Conservation (phyloP, 2,113 vertebrate genomes). For the Carollia perspicillata region DNA sequence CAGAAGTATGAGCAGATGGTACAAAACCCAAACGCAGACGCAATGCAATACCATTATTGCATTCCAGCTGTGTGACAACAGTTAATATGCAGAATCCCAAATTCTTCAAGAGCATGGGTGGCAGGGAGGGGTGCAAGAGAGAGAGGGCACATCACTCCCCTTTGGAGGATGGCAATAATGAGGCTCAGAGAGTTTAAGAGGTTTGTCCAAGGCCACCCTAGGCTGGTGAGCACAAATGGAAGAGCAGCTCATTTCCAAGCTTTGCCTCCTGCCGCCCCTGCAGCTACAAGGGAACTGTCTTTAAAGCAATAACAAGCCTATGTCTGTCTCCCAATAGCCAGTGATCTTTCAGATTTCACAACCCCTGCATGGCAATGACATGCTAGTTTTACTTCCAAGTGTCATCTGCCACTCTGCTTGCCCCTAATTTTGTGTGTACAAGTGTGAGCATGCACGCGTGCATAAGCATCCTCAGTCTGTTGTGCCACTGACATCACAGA, state of each 20-base stretch:
- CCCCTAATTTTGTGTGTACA: neutral
- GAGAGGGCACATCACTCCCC: neutral
- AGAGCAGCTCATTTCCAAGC: neutral
- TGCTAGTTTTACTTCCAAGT: conserved; percentile 11
- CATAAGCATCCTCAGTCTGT: neutral
- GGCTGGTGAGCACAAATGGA: neutral
- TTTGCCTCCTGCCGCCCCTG: neutral
- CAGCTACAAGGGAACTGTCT: neutral
- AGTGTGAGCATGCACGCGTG: fast-evolving
- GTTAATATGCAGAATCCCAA: neutral
- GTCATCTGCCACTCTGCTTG: neutral
- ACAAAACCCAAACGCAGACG: neutral
- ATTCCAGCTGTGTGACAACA: neutral
- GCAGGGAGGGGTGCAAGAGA: fast-evolving
- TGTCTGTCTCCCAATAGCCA: neutral
- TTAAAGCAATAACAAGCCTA: neutral
- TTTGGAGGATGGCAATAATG: neutral
- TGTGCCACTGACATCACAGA: conserved; percentile 23
- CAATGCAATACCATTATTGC: neutral
- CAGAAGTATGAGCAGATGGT: neutral
- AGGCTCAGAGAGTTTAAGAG: neutral
- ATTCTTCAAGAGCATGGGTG: neutral
- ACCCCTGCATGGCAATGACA: neutral
- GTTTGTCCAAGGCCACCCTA: neutral
- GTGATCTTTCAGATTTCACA: conserved; percentile 24